These are phyloP conservation scores for Molossus molossus DNA, from an alignment of 2,797 vertebrate species.

Conservation along the genomic window DNA sequence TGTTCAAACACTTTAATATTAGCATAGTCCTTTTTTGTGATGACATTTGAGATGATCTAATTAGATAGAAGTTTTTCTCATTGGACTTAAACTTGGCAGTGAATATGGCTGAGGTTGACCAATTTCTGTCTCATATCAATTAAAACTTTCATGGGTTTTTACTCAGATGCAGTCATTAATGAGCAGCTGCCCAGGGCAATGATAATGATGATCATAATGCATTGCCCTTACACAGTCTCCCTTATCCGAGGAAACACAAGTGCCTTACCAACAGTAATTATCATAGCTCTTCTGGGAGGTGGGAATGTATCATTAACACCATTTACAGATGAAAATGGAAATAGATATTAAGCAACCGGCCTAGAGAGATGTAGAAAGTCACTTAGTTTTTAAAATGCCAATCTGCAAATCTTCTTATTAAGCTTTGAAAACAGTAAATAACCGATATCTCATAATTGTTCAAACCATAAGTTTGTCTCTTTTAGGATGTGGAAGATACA, in stretches of 20 bases:
- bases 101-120: slow-evolving; percentile 75
- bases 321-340: slow-evolving; percentile 63
- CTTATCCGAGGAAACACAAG: slow-evolving; percentile 73
- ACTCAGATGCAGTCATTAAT: slow-evolving; percentile 73
- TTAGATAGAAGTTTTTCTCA: slow-evolving; percentile 76
- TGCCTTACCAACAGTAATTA: slow-evolving; percentile 81
- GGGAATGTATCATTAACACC: slow-evolving; percentile 73
- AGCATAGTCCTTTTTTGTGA: slow-evolving; percentile 23
- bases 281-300: slow-evolving; percentile 69
- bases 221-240: slow-evolving; percentile 68
- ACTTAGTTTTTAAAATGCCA: slow-evolving; percentile 50
- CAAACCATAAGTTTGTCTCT: neutral
- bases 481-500: neutral
- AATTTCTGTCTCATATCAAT: slow-evolving; percentile 81
- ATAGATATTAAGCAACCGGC: slow-evolving; percentile 40
- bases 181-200: slow-evolving; percentile 72
- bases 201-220: slow-evolving; percentile 76
- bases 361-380: neutral
- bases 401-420: neutral
- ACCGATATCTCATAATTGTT: neutral
- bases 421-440: neutral
- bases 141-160: slow-evolving; percentile 78
- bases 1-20: slow-evolving; percentile 34
- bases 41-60: slow-evolving; percentile 63
- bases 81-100: slow-evolving; percentile 72